Evolutionary conservation across 2,888 invertebrate species (phyloP).

Genomic region (Ophion ellenae): DNA sequence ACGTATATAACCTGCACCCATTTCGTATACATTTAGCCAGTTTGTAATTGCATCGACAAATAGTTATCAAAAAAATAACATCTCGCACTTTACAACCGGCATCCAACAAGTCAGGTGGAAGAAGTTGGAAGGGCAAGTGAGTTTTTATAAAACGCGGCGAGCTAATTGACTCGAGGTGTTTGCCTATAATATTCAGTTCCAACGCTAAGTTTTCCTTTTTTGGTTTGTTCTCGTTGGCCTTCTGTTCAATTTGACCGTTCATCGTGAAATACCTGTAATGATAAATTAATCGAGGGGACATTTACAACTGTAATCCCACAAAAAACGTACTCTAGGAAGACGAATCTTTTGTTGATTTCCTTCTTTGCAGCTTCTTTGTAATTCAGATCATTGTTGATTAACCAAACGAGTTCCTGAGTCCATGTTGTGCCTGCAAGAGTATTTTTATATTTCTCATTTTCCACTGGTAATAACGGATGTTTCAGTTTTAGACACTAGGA

Average conservation of each 20-base stretch:
- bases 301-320: constrained; percentile 77
- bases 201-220: no score
- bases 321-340: constrained; percentile 91
- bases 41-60: not conserved
- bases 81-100: constrained; percentile 29
- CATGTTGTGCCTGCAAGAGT: constrained; percentile 87
- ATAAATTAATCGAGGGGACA: constrained; percentile 6
- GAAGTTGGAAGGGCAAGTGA: constrained; percentile 22
- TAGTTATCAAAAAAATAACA: not conserved
- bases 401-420: constrained; percentile 91
- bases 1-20: constrained; percentile 75
- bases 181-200: not conserved
- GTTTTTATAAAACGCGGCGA: constrained; percentile 40
- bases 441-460: not conserved
- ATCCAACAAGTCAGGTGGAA: constrained; percentile 31
- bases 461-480: not conserved
- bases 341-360: constrained; percentile 87
- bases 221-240: no score
- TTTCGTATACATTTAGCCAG: not conserved
- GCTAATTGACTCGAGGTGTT: not conserved
- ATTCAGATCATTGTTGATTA: constrained; percentile 87
- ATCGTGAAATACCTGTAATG: not conserved
- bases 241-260: not conserved
- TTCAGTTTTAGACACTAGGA: no score
- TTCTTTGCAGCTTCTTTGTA: constrained; percentile 83